Conservation (phyloP, 2,113 vertebrate genomes). For the Plecturocebus donacophilus region DNA sequence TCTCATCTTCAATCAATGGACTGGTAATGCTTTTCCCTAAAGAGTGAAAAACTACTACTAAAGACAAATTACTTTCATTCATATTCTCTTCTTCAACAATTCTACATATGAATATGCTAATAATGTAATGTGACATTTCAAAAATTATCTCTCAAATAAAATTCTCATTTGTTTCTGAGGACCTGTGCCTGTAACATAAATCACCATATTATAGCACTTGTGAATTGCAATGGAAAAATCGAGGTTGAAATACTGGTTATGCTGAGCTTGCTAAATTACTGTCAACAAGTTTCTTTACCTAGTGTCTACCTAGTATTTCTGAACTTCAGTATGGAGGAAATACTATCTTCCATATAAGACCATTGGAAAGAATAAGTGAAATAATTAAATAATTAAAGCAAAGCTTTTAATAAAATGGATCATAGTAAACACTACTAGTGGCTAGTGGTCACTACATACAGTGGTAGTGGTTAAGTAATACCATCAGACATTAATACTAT, state of each 20-base stretch:
- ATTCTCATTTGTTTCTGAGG: background rate
- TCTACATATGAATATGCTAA: background rate
- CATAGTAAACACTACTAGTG: background rate
- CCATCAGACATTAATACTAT: background rate
- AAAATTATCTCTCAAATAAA: background rate
- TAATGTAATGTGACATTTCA: background rate
- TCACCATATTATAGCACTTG: background rate
- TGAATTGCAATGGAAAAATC: background rate
- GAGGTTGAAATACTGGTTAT: background rate
- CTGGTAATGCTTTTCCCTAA: background rate
- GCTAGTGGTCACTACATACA: background rate
- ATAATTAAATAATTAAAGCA: background rate
- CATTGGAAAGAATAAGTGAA: background rate
- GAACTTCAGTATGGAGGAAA: background rate
- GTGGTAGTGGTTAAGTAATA: background rate
- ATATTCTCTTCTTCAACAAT: background rate
- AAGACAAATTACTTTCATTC: conserved; percentile 27
- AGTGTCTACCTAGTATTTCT: background rate
- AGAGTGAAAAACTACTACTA: background rate
- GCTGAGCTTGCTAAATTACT: background rate
- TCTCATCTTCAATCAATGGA: background rate
- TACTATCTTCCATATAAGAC: background rate
- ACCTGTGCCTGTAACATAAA: background rate
- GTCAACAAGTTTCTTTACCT: background rate
- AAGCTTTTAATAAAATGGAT: background rate